Conservation (phyloP, 30 jellyfish, hydroid and myxozoan species). For the Haliclystus octoradiatus region DNA sequence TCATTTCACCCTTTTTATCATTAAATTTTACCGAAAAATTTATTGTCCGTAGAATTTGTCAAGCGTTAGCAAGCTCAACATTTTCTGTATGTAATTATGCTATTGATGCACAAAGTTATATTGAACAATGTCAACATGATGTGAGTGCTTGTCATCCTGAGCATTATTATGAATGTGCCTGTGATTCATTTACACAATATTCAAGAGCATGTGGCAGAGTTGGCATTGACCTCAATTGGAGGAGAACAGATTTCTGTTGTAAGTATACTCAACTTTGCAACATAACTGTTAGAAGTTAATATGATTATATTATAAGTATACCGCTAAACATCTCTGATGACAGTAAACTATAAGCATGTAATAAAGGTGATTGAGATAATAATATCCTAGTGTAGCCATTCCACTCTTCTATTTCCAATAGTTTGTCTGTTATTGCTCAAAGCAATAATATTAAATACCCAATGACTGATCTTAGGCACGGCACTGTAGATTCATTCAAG, state of each 20-base stretch:
- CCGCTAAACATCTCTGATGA: too few species aligned
- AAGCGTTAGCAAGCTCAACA: not conserved
- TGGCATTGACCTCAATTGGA: slow-evolving; percentile 33
- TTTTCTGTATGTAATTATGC: slow-evolving; percentile 26
- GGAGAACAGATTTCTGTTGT: slow-evolving; percentile 41
- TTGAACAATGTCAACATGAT: slow-evolving; percentile 40
- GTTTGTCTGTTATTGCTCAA: too few species aligned
- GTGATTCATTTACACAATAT: slow-evolving; percentile 53
- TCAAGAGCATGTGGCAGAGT: slow-evolving; percentile 55
- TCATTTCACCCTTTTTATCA: not conserved
- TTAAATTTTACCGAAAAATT: not conserved
- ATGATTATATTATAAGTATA: too few species aligned
- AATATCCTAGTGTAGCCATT: too few species aligned
- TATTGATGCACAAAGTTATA: slow-evolving; percentile 11
- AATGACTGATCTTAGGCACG: too few species aligned
- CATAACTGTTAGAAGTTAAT: too few species aligned
- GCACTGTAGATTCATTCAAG: too few species aligned
- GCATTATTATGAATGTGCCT: slow-evolving; percentile 16
- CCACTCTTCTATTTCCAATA: too few species aligned
- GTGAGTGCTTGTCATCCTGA: slow-evolving; percentile 29
- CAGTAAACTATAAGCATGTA: too few species aligned
- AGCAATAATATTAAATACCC: too few species aligned
- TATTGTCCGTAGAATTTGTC: slow-evolving; percentile 21
- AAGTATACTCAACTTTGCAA: slow-evolving; percentile 20
- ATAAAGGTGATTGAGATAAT: too few species aligned